Base-by-base conservation (phyloP, 2,888 invertebrate genomes). In the Chaitophorus viminalis region DNA sequence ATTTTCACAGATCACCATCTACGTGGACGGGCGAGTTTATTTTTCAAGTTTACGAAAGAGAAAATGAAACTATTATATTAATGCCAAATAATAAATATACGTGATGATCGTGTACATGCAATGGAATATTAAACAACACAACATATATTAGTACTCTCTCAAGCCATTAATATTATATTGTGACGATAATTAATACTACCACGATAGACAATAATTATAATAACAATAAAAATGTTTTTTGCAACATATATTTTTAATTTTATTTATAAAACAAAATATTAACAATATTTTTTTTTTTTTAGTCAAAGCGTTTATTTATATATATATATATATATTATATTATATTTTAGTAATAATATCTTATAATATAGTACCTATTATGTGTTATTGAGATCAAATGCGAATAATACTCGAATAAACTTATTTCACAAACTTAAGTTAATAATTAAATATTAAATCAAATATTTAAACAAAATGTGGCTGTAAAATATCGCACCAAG, bases 341-440 rank as follows among this genome's bases (percentile, higher is more conserved):
- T 54, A 60, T 60, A 60, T 60, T 60, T 60, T 9, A 60, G 25
- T 60, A 60, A 70, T 70, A 70, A 70, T 70, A 70, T 70, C n/a
- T 70, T 17, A 70, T 70, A 70, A 29, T 70, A 70, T 0, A 31
- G 31, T 5, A 18, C 11, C 18, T 11, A 14, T 81, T 31, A n/a
- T n/a, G n/a, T n/a, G n/a, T n/a, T n/a, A 21, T 31, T 11, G 68
- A 81, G 68, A 81, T 74, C 82, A 18, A 82, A 74, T 36, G 36
- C 25, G 60, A 82, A 54, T 54, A 82, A 46, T 46, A 46, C 46
- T 46, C 14, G 14, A 74, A 25, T 74, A 75, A 75, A 75, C 74
- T 25, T 36, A 36, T 75, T 75, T 75, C 11, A 52, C 31, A 29
- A 77, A 77, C 4, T 46, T n/a, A n/a, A n/a, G 52, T 29, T 9